phyloP scores from a whole-genome alignment of 2,888 invertebrate species.

The Minunthozetes semirufus region DNA sequence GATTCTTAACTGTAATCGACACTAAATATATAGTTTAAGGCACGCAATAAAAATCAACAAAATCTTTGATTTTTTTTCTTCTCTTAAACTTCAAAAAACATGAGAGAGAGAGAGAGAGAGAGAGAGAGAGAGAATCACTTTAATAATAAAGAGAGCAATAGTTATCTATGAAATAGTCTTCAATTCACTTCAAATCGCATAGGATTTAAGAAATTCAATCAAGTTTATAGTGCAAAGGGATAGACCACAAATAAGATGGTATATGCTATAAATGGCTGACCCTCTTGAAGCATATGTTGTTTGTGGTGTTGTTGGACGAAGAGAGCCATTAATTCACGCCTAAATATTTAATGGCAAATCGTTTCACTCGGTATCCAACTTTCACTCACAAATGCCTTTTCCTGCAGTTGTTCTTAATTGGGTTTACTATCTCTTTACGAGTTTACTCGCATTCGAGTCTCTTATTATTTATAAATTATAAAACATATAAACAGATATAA shows the following conservation, averaged over 20 bases:
- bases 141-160: background rate
- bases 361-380: constrained; percentile 29
- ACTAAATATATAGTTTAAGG: constrained; percentile 2
- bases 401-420: constrained; percentile 42
- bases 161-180: background rate
- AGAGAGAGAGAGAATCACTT: background rate
- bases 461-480: background rate
- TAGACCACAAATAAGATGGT: too few relatives aligned
- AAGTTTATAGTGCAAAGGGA: background rate
- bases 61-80: background rate
- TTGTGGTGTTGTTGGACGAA: constrained; percentile 18
- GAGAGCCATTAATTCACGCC: constrained; percentile 41
- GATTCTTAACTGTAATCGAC: background rate
- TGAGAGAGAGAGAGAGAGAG: too few relatives aligned
- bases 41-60: background rate
- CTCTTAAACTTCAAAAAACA: background rate
- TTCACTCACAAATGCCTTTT: constrained; percentile 29
- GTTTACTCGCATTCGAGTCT: background rate
- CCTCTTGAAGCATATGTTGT: background rate
- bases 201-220: constrained; percentile 3
- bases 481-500: too few relatives aligned
- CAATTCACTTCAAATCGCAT: background rate
- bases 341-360: constrained; percentile 42
- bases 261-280: background rate
- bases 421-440: constrained; percentile 34